phyloP scores from a whole-genome alignment of 1,140 invertebrate species.

The Drosophila watanabei region DNA sequence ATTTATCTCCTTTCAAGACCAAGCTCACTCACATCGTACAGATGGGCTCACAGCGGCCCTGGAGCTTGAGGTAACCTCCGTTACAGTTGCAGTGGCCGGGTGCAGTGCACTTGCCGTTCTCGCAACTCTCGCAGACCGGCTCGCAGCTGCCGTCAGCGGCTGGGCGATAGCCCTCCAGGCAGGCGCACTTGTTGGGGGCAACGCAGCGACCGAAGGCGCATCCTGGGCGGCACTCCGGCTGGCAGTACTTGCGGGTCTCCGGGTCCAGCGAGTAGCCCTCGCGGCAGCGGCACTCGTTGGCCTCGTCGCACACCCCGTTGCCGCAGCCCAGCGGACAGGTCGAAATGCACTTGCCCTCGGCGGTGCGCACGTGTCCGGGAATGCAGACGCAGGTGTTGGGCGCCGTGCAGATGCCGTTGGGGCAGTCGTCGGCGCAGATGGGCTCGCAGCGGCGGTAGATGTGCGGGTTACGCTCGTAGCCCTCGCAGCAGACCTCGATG shows the following conservation, averaged over 20 bases:
- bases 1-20: background rate
- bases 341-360: slow-evolving; percentile 76
- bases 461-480: slow-evolving; percentile 88
- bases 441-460: slow-evolving; percentile 87
- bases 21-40: slow-evolving; percentile 82
- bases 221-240: slow-evolving; percentile 87
- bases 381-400: slow-evolving; percentile 88
- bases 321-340: slow-evolving; percentile 83
- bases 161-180: slow-evolving; percentile 85
- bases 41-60: slow-evolving; percentile 86
- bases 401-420: slow-evolving; percentile 87
- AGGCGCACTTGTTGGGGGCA: slow-evolving; percentile 87
- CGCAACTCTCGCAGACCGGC: slow-evolving; percentile 86
- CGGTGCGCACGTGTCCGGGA: slow-evolving; percentile 87
- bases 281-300: slow-evolving; percentile 87
- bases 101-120: slow-evolving; percentile 86
- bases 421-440: slow-evolving; percentile 87
- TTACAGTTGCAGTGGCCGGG: slow-evolving; percentile 87
- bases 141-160: slow-evolving; percentile 82
- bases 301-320: slow-evolving; percentile 86
- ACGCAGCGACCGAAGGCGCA: slow-evolving; percentile 88
- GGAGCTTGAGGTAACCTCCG: slow-evolving; percentile 85
- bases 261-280: slow-evolving; percentile 88
- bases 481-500: slow-evolving; percentile 88
- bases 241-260: slow-evolving; percentile 86